Conservation (phyloP, 2,797 vertebrate species). For the Bryconaethiops microstoma region DNA sequence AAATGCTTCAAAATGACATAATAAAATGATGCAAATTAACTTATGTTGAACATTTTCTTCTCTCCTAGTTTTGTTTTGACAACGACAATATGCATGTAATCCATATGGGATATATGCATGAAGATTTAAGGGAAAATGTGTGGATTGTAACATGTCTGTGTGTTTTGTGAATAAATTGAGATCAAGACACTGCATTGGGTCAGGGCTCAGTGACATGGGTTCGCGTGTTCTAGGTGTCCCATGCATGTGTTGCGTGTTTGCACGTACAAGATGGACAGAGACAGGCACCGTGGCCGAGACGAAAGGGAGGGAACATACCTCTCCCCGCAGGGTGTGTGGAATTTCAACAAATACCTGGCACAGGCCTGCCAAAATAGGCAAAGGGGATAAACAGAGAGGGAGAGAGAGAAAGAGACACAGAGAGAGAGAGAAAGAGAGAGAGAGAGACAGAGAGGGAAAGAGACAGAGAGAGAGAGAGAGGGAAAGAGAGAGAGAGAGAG, state of each 20-base stretch:
- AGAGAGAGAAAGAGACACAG: constrained; percentile 15
- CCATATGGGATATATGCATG: not conserved
- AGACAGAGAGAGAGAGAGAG: not conserved
- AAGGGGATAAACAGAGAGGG: constrained; percentile 51
- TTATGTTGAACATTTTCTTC: too few species aligned
- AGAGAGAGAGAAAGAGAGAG: not conserved
- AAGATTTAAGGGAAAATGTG: not conserved
- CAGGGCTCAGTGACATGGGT: constrained; percentile 33
- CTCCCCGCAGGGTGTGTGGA: constrained; percentile 84
- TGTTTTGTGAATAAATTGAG: not conserved
- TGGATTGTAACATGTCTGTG: not conserved
- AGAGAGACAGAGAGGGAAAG: too few species aligned
- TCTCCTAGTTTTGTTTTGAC: too few species aligned
- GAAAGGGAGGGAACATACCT: constrained; percentile 74
- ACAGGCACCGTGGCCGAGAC: constrained; percentile 76
- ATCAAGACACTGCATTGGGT: constrained; percentile 25
- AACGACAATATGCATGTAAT: not conserved
- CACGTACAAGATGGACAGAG: constrained; percentile 76
- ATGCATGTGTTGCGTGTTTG: constrained; percentile 68
- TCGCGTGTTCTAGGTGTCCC: constrained; percentile 59
- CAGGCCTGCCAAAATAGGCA: constrained; percentile 78
- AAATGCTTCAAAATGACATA: too few species aligned
- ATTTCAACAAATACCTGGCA: constrained; percentile 88
- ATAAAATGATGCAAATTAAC: too few species aligned
- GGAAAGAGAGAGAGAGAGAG: constrained; percentile 6